Evolutionary conservation across 2,113 vertebrate species (phyloP).

Genomic region (Melanocharis versteri): DNA sequence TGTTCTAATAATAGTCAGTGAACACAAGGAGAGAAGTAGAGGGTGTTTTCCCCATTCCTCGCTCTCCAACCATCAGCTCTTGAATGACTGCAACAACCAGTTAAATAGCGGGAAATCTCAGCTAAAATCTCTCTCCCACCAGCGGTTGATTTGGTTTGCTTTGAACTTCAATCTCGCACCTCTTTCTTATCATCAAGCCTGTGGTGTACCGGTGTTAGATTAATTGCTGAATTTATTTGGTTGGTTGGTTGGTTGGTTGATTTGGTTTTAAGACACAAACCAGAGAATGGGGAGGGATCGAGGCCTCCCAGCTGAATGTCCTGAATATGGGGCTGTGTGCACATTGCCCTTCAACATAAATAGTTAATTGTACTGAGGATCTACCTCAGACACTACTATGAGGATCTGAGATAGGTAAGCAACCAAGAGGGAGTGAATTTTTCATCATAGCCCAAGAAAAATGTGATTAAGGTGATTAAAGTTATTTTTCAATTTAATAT

Average conservation of each 20-base stretch:
- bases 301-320: not conserved
- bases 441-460: not conserved
- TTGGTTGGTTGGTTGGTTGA: not conserved
- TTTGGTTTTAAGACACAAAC: not conserved
- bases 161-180: rapidly evolving
- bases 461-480: not conserved
- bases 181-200: not conserved
- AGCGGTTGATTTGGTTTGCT: no score
- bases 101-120: not conserved
- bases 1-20: not conserved
- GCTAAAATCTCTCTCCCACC: not conserved
- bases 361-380: not conserved
- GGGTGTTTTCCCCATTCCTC: not conserved
- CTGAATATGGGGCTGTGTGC: not conserved
- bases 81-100: not conserved
- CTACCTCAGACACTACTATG: not conserved
- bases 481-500: not conserved
- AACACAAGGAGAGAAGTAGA: not conserved
- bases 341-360: not conserved
- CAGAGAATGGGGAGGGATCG: not conserved
- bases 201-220: not conserved
- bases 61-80: not conserved
- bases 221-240: not conserved
- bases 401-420: not conserved
- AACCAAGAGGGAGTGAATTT: not conserved